A percentile compares a stretch with the other conserved stretches of the same genome.
Conservation (phyloP, 1,140 invertebrate species). For the Aculops lycopersici region DNA sequence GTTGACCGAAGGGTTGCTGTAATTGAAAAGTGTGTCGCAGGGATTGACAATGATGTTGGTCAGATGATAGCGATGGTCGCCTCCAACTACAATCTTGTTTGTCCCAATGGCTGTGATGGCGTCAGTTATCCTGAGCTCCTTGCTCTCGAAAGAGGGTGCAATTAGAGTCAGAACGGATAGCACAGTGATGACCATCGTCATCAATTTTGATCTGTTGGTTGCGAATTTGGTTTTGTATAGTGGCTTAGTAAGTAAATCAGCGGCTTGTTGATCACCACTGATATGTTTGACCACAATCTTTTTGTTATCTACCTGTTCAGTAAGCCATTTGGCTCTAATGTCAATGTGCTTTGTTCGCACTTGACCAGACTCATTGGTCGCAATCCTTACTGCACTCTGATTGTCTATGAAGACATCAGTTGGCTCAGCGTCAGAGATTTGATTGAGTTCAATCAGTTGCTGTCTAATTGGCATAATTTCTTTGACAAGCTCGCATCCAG, state of each 20-base stretch:
- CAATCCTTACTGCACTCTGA: constrained; percentile 14
- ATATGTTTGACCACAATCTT: constrained; percentile 3
- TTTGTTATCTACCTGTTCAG: constrained; percentile 4
- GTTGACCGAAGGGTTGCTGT: no score
- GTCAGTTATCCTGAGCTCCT: no score
- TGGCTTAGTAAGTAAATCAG: constrained; percentile 2
- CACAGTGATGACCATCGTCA: not conserved
- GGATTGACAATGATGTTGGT: no score
- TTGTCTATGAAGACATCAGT: constrained; percentile 11
- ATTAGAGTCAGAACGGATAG: not conserved
- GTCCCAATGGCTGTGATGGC: no score
- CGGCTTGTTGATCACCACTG: not conserved
- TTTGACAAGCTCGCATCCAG: constrained; percentile 14
- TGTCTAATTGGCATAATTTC: constrained; percentile 15
- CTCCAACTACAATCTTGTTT: no score
- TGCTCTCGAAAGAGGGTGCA: not conserved
- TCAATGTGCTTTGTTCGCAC: constrained; percentile 17
- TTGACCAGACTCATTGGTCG: constrained; percentile 10
- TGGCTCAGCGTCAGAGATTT: not conserved
- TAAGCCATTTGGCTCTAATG: constrained; percentile 14
- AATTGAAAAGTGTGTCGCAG: no score
- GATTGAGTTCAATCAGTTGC: constrained; percentile 3
- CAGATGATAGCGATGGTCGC: no score
- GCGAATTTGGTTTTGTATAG: not conserved
- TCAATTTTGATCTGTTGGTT: not conserved